These are phyloP conservation scores for Apostichopus californicus DNA, from an alignment of 35 echinoderm and acorn worm species.

Conservation along the genomic window DNA sequence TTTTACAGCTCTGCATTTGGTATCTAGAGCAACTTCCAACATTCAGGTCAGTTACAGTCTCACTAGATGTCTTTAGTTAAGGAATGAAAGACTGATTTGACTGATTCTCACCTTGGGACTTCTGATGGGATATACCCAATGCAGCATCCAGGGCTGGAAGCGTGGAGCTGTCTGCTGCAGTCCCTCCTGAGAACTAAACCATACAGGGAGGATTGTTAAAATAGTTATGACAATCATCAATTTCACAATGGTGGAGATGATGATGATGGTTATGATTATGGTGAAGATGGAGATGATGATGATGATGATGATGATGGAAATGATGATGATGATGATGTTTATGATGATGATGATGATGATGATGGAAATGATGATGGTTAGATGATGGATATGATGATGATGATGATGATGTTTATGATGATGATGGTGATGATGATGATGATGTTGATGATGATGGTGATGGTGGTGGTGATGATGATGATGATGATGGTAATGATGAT, in stretches of 20 bases:
- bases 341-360: constrained; percentile 24
- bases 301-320: neutral
- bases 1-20: too few relatives aligned
- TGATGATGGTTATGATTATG: neutral
- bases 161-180: constrained; percentile 68
- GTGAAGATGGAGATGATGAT: neutral
- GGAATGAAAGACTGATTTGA: too few relatives aligned
- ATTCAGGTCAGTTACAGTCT: too few relatives aligned
- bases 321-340: constrained; percentile 38
- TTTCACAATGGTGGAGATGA: neutral
- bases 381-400: constrained; percentile 15
- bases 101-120: constrained; percentile 45
- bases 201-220: neutral
- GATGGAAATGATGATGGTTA: neutral
- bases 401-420: constrained; percentile 7
- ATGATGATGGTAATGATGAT: constrained; percentile 9
- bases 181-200: constrained; percentile 62
- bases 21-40: too few relatives aligned
- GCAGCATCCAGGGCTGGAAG: constrained; percentile 79
- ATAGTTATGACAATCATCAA: too few relatives aligned
- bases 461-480: constrained; percentile 18
- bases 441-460: constrained; percentile 24
- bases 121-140: constrained; percentile 57
- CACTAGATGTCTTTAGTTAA: too few relatives aligned
- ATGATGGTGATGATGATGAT: neutral